Conservation (phyloP, 2,113 vertebrate species). For the Prolemur simus region DNA sequence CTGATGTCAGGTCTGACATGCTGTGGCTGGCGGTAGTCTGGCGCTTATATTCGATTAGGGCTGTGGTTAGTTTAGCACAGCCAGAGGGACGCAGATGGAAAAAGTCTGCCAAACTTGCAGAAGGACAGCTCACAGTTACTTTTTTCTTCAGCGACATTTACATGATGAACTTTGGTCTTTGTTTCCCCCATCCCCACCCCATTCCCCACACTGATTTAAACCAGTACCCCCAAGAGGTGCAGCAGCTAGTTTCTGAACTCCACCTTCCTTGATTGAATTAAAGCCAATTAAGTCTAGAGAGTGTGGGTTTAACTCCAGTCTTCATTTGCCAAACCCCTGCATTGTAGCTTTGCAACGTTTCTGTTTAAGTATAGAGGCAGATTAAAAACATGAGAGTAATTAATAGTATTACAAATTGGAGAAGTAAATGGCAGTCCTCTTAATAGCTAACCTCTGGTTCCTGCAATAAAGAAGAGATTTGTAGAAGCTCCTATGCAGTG, state of each 20-base stretch:
- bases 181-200: background rate
- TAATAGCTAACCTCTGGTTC: slow-evolving; percentile 32
- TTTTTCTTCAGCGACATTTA: background rate
- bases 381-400: slow-evolving; percentile 34
- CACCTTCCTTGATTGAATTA: background rate
- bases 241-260: background rate
- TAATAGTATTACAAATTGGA: slow-evolving; percentile 41
- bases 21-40: slow-evolving; percentile 28
- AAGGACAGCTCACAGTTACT: background rate
- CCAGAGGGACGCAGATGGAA: background rate
- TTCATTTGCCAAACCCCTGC: background rate
- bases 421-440: slow-evolving; percentile 10
- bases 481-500: slow-evolving; percentile 8
- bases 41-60: slow-evolving; percentile 38
- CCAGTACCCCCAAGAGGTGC: background rate
- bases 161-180: background rate
- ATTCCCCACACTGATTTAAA: background rate
- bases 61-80: slow-evolving; percentile 59
- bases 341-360: background rate
- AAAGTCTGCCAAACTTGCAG: background rate
- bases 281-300: slow-evolving; percentile 4
- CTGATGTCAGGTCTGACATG: slow-evolving; percentile 61
- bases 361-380: slow-evolving; percentile 10
- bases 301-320: background rate
- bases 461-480: slow-evolving; percentile 15